Evolutionary conservation across 2,797 vertebrate species (phyloP), one percentile per base, ranked within the genome.

Genomic region (Halcyon chelicuti): DNA sequence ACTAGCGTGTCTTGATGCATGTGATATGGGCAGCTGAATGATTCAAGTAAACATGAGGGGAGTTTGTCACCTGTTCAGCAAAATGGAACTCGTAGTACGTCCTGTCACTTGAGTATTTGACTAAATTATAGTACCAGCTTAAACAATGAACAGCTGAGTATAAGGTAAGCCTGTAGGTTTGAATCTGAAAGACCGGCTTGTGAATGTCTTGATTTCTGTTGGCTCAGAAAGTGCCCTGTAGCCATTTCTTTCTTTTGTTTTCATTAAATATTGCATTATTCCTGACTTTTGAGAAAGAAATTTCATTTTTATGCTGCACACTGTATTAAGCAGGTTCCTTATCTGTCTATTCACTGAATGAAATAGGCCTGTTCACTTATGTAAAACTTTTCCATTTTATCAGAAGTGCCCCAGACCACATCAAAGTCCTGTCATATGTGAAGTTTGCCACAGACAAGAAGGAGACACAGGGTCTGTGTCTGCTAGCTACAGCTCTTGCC

Each of bases 11-110:
- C 61, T 33, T 40, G 12, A 8, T 60, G 51, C 20, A 3, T 4
- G 6, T 25, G 26, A 31, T 23, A 10, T 18, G 23, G 35, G 46
- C 51, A 35, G 11, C 31, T 57, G 55, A 28, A 5, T 4, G 62
- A 26, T 1, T 31, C 37, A 20, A 47, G 49, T 51, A 22, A 42
- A 28, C 7, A 20, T 18, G 5, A 2, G 2, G 1, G 0, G 9
- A 8, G 16, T 58, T 33, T 68, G 58, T 21, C 47, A 47, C 18
- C 37, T 54, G 55, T 20, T 73, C 71, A 77, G 65, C 26, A 63
- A 42, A 79, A 55, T 8, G 23, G 8, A 73, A 18, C 46, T 84
- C 74, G 54, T 18, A 54, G 5, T 2, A 35, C 55, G 49, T 66
- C 60, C 55, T 46, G 20, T 20, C 42, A 60, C 26, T 26, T 15